Base-by-base conservation (phyloP, 2,888 invertebrate species). In the Caenorhabditis becei region DNA sequence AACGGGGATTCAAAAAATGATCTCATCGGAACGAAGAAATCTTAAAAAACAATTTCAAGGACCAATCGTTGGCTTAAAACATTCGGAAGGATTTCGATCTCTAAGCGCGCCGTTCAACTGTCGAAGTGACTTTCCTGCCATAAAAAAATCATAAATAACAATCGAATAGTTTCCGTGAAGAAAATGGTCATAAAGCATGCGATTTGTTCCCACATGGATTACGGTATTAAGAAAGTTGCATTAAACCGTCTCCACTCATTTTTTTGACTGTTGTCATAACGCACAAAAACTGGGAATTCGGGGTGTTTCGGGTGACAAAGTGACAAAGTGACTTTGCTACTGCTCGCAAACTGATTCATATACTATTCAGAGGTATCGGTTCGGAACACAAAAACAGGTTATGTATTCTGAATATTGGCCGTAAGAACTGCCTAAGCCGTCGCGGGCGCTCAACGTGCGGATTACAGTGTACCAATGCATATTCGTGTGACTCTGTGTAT, bases 321-420 rank as follows among this genome's bases (percentile, higher is more conserved):
- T 62, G 59, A 23, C 32, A 23, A 67, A 58, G 20, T 56, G 65
- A 65, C 58, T 63, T 41, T 56, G 41, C 54, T 37, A 26, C 26
- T 61, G 61, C 44, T 66, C 56, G 44, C 23, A 23, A 66, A 65
- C 74, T 63, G 66, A 66, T 74, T 63, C 51, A 53, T 66, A 53
- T 61, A 62, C 77, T 70, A 78, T 78, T 78, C 59, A 71, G 35
- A 71, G 44, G 65, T 78, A 78, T 78, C 53, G 71, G 78, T 71
- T 78, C 59, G 78, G 78, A 78, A 78, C 78, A 61, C 54, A 24
- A 66, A 78, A 78, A 78, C 78, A 78, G 78, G 78, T 78, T 78
- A 66, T 78, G 51, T 53, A 66, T 67, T 75, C 67, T 61, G 58
- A 72, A 72, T 74, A 61, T 63, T 56, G 53, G 59, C 65, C 58